Percentiles rank a stretch among this genome's conserved stretches.
phyloP scores from a whole-genome alignment of 2,888 invertebrate genomes.

The Norana najaformis region DNA sequence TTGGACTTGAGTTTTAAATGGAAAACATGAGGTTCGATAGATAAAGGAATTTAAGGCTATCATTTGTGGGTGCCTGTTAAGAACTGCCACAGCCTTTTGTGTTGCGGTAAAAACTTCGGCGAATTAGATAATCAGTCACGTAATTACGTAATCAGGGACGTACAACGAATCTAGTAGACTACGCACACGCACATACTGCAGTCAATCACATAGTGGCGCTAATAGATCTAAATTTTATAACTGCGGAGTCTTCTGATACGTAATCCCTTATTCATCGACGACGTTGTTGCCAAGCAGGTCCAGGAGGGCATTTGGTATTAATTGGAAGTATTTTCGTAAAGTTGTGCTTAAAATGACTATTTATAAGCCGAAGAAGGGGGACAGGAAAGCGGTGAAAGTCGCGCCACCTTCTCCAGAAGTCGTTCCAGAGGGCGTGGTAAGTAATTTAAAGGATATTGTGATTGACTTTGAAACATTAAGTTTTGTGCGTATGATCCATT shows the following conservation, averaged over 20 bases:
- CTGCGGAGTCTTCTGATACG: not conserved
- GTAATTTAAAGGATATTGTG: not conserved
- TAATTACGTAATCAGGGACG: too few relatives aligned
- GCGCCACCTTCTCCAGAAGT: constrained; percentile 15
- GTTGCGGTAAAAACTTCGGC: too few relatives aligned
- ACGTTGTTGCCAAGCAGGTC: not conserved
- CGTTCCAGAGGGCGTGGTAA: not conserved
- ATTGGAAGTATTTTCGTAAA: not conserved
- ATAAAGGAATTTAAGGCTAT: too few relatives aligned
- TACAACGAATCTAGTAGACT: too few relatives aligned
- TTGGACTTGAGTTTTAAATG: too few relatives aligned
- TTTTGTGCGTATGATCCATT: not conserved
- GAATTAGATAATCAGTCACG: too few relatives aligned
- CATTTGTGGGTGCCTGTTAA: too few relatives aligned
- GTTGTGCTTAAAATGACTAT: constrained; percentile 28
- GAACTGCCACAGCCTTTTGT: too few relatives aligned
- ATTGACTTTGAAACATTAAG: not conserved
- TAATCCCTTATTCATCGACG: not conserved
- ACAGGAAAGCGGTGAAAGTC: constrained; percentile 9
- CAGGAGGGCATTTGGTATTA: not conserved
- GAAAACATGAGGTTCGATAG: too few relatives aligned
- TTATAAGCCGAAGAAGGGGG: constrained; percentile 30
- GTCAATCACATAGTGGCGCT: not conserved
- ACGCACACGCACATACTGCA: too few relatives aligned
- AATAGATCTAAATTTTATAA: not conserved